Evolutionary conservation across 2,888 invertebrate species (phyloP).

Genomic region (Cataglyphis livida): DNA sequence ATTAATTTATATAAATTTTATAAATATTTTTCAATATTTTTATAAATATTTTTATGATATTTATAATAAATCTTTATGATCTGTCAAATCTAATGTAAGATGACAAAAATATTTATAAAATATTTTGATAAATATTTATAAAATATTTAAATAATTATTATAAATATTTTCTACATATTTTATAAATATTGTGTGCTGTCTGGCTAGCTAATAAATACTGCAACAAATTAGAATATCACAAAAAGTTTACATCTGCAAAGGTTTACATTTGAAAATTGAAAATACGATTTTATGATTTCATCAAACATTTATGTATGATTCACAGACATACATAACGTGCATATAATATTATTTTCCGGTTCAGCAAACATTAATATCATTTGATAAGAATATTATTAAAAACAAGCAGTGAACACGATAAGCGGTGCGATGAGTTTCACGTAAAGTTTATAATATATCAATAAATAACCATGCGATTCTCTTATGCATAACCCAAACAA

Average conservation of each 20-base stretch:
- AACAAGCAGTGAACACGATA: not conserved
- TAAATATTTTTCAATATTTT: too few relatives aligned
- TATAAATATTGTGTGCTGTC: too few relatives aligned
- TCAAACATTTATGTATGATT: not conserved
- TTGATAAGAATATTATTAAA: not conserved
- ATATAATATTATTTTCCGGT: not conserved
- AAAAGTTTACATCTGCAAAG: too few relatives aligned
- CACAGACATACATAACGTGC: not conserved
- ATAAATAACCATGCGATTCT: not conserved
- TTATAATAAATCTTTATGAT: too few relatives aligned
- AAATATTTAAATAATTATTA: too few relatives aligned
- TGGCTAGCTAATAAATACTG: not conserved
- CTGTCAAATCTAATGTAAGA: too few relatives aligned
- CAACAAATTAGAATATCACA: not conserved
- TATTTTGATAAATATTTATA: too few relatives aligned
- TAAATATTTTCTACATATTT: too few relatives aligned
- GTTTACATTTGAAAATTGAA: not conserved
- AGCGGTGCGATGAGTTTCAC: not conserved
- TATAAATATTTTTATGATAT: too few relatives aligned
- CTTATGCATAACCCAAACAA: not conserved
- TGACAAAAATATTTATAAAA: too few relatives aligned
- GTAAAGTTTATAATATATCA: not conserved
- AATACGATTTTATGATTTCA: not conserved
- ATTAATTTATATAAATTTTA: too few relatives aligned
- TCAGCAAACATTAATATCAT: not conserved